Base-by-base conservation (phyloP, 2,888 invertebrate species). In the Athalia rosae region DNA sequence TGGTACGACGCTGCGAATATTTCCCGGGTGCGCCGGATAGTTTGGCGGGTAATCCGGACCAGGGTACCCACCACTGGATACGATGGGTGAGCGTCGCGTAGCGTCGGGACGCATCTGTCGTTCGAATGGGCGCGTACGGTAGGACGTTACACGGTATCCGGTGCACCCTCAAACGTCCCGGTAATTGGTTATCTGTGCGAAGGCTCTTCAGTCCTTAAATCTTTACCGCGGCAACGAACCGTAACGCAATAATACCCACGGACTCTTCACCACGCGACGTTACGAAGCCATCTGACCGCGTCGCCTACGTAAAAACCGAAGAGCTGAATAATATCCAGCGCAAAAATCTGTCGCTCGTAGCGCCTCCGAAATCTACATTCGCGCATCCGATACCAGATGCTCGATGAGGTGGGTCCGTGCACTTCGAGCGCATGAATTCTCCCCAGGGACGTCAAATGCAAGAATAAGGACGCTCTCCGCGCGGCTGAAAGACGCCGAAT, bases 111-210 rank as follows among this genome's bases (percentile, higher is more conserved):
- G 85, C 87, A 87, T 88, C 87, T 86, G 87, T 86, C 87, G 87
- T 81, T 69, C 69, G 53, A 56, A 41, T 69, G 28, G 28, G 28
- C 28, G 28, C 28, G 56, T 43, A 43, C 50, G 47, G 13, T 48
- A 48, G 62, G 41, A 41, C 43, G 43, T n/a, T n/a, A 63, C 58
- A 64, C 66, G 47, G 76, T 77, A 71, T 80, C 82, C 80, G 81
- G 66, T 77, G 76, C 76, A 79, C 78, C 82, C 85, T 85, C 85
- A 82, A 84, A 81, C 84, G 80, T 78, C 80, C 81, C 82, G 83
- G 83, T 89, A 89, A 89, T 89, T 89, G 89, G 87, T 89, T 89
- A 89, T 89, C 89, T 89, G 89, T 88, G 88, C 89, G 87, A 79
- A 88, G 86, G 84, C 87, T 88, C 88, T 89, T 88, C 87, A 86